Base-by-base conservation (phyloP, 2,797 vertebrate genomes). In the Threskiornis aethiopicus region DNA sequence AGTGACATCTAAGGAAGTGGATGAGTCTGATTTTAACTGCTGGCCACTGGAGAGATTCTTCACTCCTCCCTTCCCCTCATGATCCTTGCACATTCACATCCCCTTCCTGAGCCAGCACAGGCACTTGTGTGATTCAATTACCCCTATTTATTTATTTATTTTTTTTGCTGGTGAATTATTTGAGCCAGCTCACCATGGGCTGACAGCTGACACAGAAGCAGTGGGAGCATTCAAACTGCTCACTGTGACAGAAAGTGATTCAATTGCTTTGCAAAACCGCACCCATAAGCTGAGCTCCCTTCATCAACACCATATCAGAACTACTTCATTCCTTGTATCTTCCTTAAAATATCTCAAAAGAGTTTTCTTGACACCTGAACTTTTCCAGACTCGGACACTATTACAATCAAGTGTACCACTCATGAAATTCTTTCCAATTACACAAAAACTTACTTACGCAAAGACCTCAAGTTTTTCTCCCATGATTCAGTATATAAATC, bases 51-150 rank as follows among this genome's bases (percentile, higher is more conserved):
- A 80, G 49, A 77, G 26, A 39, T 35, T 71, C 22, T 71, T 71
- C 52, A 71, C 72, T 71, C 58, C 73, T 90, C 77, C 58, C 70
- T 90, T 89, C 47, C 77, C 77, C 29, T 26, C 58, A 58, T 3
- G 6, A 88, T 52, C 54, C 47, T 41, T 62, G 59, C 29, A 62
- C 47, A 90, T 89, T 87, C 67, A 91, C 37, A 95, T 85, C 84
- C 96, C 64, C 25, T 94, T 95, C 93, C 92, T 92, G 92, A 70
- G 84, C 90, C 93, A 94, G 47, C 47, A 69, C 26, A 54, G 65
- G 20, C 80, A 42, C 19, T 57, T n/a, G 6, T 44, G 39, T 44
- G 54, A 94, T 37, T 28, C 72, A 80, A 12, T 6, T 18, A 39
- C 11, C 24, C 17, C 46, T 18, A 7, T 19, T 55, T 5, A 11